phyloP scores from a whole-genome alignment of 2,797 vertebrate genomes.

The Amniataba percoides region DNA sequence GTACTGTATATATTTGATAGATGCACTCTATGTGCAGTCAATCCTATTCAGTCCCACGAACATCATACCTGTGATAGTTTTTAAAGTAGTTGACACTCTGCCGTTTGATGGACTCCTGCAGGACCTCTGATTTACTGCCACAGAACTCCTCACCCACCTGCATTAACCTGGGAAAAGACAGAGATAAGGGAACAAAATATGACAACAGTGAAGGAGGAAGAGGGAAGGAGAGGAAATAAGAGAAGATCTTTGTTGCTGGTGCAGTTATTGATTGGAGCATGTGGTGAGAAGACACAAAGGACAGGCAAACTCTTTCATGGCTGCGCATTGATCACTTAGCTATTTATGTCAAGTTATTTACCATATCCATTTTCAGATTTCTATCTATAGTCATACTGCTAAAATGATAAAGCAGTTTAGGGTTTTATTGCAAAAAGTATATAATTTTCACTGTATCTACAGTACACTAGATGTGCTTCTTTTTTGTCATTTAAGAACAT shows the following conservation, averaged over 20 bases:
- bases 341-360: not conserved
- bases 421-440: not conserved
- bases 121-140: constrained; percentile 96
- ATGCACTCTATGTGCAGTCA: not conserved
- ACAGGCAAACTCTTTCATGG: constrained; percentile 51
- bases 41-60: not conserved
- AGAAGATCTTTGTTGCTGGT: not conserved
- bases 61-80: constrained; percentile 94
- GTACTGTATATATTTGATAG: not conserved
- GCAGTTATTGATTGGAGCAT: constrained; percentile 29
- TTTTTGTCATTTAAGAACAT: not conserved
- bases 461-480: not conserved
- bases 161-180: constrained; percentile 88
- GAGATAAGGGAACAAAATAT: not conserved
- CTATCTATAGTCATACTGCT: not conserved
- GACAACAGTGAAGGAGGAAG: not conserved
- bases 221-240: not conserved
- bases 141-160: constrained; percentile 99
- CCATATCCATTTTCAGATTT: not conserved
- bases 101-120: constrained; percentile 97
- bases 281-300: constrained; percentile 17
- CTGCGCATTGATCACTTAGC: not conserved
- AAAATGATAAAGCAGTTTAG: not conserved
- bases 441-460: not conserved
- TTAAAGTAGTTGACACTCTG: constrained; percentile 99